Evolutionary conservation across 1,140 invertebrate genomes (phyloP).

Genomic region (Conus ventricosus): DNA sequence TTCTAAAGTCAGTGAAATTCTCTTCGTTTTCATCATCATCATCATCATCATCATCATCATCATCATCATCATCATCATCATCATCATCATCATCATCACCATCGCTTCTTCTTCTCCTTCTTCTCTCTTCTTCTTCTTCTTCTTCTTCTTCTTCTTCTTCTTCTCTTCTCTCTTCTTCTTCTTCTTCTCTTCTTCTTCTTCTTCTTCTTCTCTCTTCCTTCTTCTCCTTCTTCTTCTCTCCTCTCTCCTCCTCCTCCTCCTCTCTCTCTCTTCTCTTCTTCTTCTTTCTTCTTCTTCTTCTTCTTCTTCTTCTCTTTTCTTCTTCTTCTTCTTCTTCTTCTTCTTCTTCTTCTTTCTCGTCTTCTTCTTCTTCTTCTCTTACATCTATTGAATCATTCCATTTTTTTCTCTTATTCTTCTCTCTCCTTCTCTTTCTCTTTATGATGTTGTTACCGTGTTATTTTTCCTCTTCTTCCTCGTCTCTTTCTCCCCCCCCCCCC

Average conservation of each 20-base stretch:
- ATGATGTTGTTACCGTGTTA: no score
- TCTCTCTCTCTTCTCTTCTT: neutral
- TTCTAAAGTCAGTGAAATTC: no score
- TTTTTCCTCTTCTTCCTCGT: no score
- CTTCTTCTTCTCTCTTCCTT: neutral
- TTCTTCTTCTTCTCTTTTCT: neutral
- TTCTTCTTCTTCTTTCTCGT: neutral
- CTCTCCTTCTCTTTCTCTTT: neutral
- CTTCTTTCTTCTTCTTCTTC: slow-evolving; percentile 9
- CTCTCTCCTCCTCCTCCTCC: no score
- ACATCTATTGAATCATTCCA: no score
- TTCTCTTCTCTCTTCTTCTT: neutral
- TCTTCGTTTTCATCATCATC: no score
- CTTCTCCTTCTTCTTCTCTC: neutral
- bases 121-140: neutral
- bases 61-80: no score
- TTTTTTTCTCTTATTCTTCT: neutral
- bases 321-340: neutral
- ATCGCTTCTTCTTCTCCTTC: neutral
- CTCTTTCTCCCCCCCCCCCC: no score
- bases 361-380: slow-evolving; percentile 8
- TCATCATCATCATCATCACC: no score
- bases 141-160: slow-evolving; percentile 10
- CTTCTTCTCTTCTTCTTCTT: no score
- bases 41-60: no score